Evolutionary conservation across 2,797 vertebrate species (phyloP).

Genomic region (Ficedula albicollis): DNA sequence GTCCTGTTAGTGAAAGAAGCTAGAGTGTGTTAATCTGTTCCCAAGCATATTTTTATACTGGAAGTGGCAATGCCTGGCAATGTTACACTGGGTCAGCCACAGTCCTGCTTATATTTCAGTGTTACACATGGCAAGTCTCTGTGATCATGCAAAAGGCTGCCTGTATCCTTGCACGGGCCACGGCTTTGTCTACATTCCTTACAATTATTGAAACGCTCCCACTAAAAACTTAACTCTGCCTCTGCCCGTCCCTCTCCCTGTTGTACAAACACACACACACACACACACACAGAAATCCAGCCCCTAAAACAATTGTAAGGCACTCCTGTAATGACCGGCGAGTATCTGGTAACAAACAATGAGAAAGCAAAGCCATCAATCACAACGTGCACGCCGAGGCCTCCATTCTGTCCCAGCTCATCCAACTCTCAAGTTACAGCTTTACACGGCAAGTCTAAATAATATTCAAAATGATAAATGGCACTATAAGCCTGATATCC

Average conservation of each 20-base stretch:
- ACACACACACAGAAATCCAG: background rate
- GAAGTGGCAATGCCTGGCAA: conserved; percentile 30
- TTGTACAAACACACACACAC: background rate
- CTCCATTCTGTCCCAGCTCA: conserved; percentile 88
- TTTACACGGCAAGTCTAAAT: conserved; percentile 99
- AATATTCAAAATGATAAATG: conserved; percentile 99
- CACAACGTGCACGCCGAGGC: conserved; percentile 84
- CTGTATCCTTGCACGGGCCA: conserved; percentile 18
- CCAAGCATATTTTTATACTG: background rate
- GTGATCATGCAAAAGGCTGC: background rate
- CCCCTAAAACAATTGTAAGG: conserved; percentile 77
- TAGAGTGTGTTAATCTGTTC: conserved; percentile 23
- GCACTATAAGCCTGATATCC: conserved; percentile 92
- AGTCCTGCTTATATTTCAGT: conserved; percentile 54
- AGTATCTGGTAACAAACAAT: conserved; percentile 91
- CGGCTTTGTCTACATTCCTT: conserved; percentile 23
- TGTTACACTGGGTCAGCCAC: background rate
- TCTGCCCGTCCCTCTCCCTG: background rate
- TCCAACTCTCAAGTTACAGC: conserved; percentile 97
- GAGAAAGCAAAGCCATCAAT: conserved; percentile 91
- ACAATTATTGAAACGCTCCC: conserved; percentile 28
- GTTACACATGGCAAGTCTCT: background rate
- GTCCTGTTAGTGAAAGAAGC: conserved; percentile 15
- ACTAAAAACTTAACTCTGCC: conserved; percentile 32
- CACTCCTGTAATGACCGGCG: conserved; percentile 83